Conservation (phyloP, 2,113 vertebrate species). For the Prunella fulvescens region DNA sequence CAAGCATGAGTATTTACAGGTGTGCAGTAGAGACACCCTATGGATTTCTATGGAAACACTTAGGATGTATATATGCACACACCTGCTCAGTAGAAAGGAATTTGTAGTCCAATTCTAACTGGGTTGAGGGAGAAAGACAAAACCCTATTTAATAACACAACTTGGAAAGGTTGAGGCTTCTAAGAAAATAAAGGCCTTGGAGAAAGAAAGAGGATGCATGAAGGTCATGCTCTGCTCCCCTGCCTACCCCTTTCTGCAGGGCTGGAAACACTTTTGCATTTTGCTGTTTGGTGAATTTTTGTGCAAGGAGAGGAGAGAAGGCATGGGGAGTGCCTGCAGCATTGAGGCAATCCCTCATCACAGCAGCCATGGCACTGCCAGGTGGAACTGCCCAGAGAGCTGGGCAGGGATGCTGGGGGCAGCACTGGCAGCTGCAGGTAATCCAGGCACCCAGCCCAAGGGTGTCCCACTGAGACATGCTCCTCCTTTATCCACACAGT, state of each 20-base stretch:
- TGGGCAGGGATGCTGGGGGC: background rate
- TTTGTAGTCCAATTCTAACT: background rate
- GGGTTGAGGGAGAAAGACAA: background rate
- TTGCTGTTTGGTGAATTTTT: background rate
- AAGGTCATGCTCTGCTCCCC: background rate
- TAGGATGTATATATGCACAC: background rate
- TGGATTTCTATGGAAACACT: background rate
- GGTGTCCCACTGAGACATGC: rapidly evolving
- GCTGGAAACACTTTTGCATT: background rate
- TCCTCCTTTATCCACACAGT: background rate
- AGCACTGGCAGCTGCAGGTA: background rate
- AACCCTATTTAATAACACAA: background rate
- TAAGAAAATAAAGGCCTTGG: background rate
- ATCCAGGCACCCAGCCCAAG: background rate
- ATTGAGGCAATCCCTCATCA: rapidly evolving
- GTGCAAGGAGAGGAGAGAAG: background rate
- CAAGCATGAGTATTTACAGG: slow-evolving; percentile 32
- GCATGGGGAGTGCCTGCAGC: rapidly evolving
- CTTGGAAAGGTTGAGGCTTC: background rate
- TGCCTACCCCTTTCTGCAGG: background rate
- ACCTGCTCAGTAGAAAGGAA: background rate
- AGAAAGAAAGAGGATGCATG: background rate
- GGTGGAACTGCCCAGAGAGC: background rate
- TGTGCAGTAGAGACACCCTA: background rate
- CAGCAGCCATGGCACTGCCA: background rate